Base-by-base conservation (phyloP, 2,113 vertebrate genomes). In the Emberiza fucata region DNA sequence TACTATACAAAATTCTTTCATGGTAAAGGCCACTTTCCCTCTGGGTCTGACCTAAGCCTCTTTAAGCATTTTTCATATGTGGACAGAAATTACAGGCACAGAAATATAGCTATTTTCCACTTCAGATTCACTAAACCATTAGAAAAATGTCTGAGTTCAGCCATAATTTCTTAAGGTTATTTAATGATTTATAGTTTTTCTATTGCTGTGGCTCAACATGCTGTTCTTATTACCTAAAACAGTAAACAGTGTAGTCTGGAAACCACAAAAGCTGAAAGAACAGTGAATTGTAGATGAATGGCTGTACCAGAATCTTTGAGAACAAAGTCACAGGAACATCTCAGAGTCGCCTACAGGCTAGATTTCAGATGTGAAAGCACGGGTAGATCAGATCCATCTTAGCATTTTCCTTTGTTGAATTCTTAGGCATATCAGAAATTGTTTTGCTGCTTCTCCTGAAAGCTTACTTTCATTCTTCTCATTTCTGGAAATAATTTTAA, bases 1-100 rank as follows among this genome's bases (percentile, higher is more conserved):
- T 94, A 66, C 73, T 86, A 54, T 27, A 83, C 40, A 95, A 94
- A 93, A 94, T 81, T 71, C 73, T 94, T 73, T 90, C 50, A 81
- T 77, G 42, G 57, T 85, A 86, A 91, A 96, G 50, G 60, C 60
- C 25, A 81, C 71, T 82, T 97, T 94, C 72, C 35, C 42, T 27
- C 63, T 80, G 50, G 59, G 23, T 96, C 61, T 42, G 40, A 82
- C 78, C 53, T 94, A 51, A 82, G 39, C 5, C 27, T 90, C 51
- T 79, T 83, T 65, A 77, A 88, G 23, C 39, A 59, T 92, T 80
- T 77, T 96, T 97, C 64, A 71, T 66, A 72, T 45, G 9, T 59
- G 16, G 27, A 50, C 14, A 92, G 66, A 81, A 81, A 85, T 59
- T 94, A 64, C 71, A 72, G 65, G 48, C 63, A 60, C 14, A 83